Base-by-base conservation (phyloP, 2,113 vertebrate genomes). In the Percopsis transmontana region DNA sequence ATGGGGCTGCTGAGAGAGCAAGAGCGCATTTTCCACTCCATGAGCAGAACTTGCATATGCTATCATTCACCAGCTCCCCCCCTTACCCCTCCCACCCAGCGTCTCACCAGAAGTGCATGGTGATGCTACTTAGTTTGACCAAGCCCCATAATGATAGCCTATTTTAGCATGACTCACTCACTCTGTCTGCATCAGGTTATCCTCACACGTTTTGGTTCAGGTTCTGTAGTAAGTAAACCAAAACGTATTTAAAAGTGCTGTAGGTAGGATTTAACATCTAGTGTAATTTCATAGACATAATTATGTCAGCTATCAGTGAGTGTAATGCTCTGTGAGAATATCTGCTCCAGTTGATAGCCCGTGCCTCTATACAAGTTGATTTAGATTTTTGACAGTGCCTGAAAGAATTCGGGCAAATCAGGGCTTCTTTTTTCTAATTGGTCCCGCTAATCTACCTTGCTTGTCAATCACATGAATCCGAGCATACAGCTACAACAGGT, bases 1-100 rank as follows among this genome's bases (percentile, higher is more conserved):
- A 66, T 39, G 42, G 54, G 38, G 55, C 77, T 67, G 18, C 70
- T 67, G 33, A 33, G 40, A 56, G 74, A 62, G 23, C 56, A 21
- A 54, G 54, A 41, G 48, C 27, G 41, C 40, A 70, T 70, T 90
- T 90, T 85, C 82, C 83, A 80, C 78, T 60, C 58, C 76, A 58
- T 41, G 70, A 54, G 86, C 81, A 82, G 68, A 86, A 67, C 58
- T 58, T 77, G 23, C 69, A 68, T 15, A 54, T 64, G 59, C 69
- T 64, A 61, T 65, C 48, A 40, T 75, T 79, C 50, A 67, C 67
- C 63, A 59, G 54, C 58, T 9, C 14, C 45, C 44, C 64, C 39
- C 66, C 40, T n/a, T n/a, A 33, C 27, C 27, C 27, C 5, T 57
- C 10, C 16, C 48, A 50, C 66, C 41, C 66, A 74, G 73, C 74